Conservation (phyloP, 2,113 vertebrate species). For the Speoplatyrhinus poulsoni region DNA sequence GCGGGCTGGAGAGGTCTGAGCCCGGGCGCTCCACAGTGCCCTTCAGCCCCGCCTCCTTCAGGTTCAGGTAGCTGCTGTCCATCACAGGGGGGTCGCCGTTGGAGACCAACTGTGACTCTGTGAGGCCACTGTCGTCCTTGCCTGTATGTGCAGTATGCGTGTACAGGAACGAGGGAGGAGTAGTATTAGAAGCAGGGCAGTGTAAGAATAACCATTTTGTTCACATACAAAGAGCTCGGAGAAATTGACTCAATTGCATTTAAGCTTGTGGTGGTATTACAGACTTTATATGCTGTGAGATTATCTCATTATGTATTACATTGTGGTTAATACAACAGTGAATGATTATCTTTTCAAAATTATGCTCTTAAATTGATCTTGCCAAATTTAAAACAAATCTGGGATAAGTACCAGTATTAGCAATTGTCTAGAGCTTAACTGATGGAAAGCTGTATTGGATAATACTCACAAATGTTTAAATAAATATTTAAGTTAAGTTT, state of each 20-base stretch:
- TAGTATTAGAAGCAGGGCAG: background rate
- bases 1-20: conserved; percentile 82
- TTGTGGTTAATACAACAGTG: background rate
- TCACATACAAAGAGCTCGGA: background rate
- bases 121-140: conserved; percentile 85
- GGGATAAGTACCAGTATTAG: no score
- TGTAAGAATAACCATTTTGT: background rate
- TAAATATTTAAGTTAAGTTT: no score
- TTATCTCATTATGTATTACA: conserved; percentile 4
- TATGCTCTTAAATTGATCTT: no score
- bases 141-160: conserved; percentile 62
- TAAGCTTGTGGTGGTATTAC: conserved; percentile 1
- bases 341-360: no score
- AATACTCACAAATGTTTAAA: no score
- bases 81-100: conserved; percentile 85
- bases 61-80: conserved; percentile 91
- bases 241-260: background rate
- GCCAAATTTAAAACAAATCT: no score
- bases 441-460: no score
- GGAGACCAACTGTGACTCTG: conserved; percentile 82
- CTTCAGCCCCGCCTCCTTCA: conserved; percentile 86
- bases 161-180: background rate
- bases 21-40: conserved; percentile 81
- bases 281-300: background rate
- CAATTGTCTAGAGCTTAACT: no score